Evolutionary conservation across 2,888 invertebrate genomes (phyloP).

Genomic region (Tryphoninae sp.): DNA sequence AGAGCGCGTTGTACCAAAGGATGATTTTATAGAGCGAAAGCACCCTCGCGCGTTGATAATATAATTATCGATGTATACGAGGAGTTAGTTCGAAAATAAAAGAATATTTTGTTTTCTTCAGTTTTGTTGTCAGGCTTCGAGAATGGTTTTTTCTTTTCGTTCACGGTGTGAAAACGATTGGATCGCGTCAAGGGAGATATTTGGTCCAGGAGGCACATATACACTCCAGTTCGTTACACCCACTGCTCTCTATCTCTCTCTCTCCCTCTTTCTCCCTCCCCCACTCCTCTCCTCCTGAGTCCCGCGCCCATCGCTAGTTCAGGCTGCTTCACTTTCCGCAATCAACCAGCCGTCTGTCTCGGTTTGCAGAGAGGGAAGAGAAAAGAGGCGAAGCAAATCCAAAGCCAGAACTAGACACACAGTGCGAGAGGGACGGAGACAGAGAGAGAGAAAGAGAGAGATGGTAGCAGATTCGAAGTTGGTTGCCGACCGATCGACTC

Average conservation of each 20-base stretch:
- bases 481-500: slow-evolving; percentile 67
- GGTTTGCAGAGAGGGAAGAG: slow-evolving; percentile 48
- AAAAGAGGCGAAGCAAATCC: slow-evolving; percentile 38
- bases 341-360: slow-evolving; percentile 67
- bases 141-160: slow-evolving; percentile 28
- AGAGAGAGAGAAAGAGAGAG: slow-evolving; percentile 46
- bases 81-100: not conserved
- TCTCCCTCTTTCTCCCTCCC: slow-evolving; percentile 5
- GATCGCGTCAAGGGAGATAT: slow-evolving; percentile 45
- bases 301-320: slow-evolving; percentile 5
- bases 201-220: slow-evolving; percentile 23
- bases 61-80: not conserved
- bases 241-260: not conserved
- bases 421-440: slow-evolving; percentile 21
- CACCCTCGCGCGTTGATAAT: not conserved
- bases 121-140: not conserved
- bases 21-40: not conserved
- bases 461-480: slow-evolving; percentile 55
- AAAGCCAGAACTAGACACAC: slow-evolving; percentile 15
- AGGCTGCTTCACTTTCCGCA: slow-evolving; percentile 62
- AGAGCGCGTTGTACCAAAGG: not conserved
- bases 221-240: slow-evolving; percentile 10
- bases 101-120: not conserved
- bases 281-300: not conserved
- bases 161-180: slow-evolving; percentile 61